These are phyloP conservation scores for Mythimna impura DNA, from an alignment of 2,888 invertebrate species.

Conservation along the genomic window DNA sequence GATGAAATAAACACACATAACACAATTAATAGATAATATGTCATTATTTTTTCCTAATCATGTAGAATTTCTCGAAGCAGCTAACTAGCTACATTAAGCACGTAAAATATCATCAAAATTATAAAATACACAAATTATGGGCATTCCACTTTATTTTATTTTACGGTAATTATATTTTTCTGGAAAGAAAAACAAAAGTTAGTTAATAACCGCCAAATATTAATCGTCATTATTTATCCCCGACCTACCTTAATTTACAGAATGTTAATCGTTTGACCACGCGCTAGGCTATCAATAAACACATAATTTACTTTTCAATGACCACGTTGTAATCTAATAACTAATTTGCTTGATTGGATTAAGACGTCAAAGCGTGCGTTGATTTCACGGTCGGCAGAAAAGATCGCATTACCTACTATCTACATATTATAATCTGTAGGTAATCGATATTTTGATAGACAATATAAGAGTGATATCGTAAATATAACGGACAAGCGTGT, in stretches of 20 bases:
- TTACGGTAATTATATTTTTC: slow-evolving; percentile 57
- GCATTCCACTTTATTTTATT: slow-evolving; percentile 52
- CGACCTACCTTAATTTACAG: slow-evolving; percentile 84
- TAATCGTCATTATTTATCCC: slow-evolving; percentile 70
- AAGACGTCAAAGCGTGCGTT: slow-evolving; percentile 86
- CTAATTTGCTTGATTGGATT: slow-evolving; percentile 88
- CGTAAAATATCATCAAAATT: slow-evolving; percentile 19
- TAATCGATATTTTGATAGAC: slow-evolving; percentile 72
- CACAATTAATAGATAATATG: too few relatives aligned
- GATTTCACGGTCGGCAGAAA: slow-evolving; percentile 84
- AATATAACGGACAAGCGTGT: slow-evolving; percentile 4
- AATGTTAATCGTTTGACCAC: slow-evolving; percentile 80
- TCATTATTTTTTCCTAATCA: too few relatives aligned
- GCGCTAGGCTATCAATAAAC: slow-evolving; percentile 74
- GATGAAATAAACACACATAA: too few relatives aligned
- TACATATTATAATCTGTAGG: slow-evolving; percentile 60
- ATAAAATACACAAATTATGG: slow-evolving; percentile 49
- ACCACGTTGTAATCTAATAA: slow-evolving; percentile 80
- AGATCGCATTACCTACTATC: slow-evolving; percentile 80
- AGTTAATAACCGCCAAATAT: slow-evolving; percentile 58
- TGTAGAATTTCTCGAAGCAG: background rate
- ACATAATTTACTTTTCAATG: slow-evolving; percentile 77
- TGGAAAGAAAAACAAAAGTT: slow-evolving; percentile 42
- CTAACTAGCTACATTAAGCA: slow-evolving; percentile 12
- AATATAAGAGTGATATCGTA: slow-evolving; percentile 12